Percentiles rank a stretch among this genome's conserved stretches.
Evolutionary conservation across 35 echinoderm and acorn worm genomes (phyloP).

Genomic region (Ophiothrix spiculata): DNA sequence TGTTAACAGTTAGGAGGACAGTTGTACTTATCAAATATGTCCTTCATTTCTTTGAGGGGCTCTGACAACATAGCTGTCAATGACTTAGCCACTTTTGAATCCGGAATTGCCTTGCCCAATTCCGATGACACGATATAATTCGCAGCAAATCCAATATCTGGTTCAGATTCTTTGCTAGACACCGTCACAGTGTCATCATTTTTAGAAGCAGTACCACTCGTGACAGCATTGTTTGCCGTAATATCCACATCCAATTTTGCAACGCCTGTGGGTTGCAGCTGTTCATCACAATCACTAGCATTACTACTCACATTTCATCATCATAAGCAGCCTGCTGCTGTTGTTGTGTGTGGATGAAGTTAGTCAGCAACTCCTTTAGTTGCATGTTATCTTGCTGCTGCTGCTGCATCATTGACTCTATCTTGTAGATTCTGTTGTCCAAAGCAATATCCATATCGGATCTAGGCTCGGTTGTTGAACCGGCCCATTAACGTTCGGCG

Average conservation of each 20-base stretch:
- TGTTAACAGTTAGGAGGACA: slow-evolving; percentile 12
- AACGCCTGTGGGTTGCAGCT: background rate
- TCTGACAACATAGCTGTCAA: slow-evolving; percentile 2
- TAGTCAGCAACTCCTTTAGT: background rate
- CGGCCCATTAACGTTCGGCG: no score
- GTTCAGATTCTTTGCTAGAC: background rate
- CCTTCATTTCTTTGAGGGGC: background rate
- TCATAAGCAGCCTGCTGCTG: background rate
- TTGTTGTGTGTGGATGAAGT: background rate
- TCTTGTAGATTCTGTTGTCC: background rate
- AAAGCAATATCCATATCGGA: no score
- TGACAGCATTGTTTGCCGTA: background rate
- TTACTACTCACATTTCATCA: no score
- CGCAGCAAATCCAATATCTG: slow-evolving; percentile 21
- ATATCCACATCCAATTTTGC: background rate
- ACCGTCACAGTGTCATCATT: background rate
- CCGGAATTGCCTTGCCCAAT: background rate
- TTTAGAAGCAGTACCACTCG: background rate
- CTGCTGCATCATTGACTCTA: background rate
- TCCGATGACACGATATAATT: background rate
- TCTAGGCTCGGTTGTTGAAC: no score
- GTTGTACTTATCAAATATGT: slow-evolving; percentile 20
- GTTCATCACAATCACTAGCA: background rate
- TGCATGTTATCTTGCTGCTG: background rate
- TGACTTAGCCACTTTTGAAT: slow-evolving; percentile 22